Percentiles rank a stretch among this genome's conserved stretches.
Conservation (phyloP, 2,888 invertebrate genomes). For the Acleris holmiana region DNA sequence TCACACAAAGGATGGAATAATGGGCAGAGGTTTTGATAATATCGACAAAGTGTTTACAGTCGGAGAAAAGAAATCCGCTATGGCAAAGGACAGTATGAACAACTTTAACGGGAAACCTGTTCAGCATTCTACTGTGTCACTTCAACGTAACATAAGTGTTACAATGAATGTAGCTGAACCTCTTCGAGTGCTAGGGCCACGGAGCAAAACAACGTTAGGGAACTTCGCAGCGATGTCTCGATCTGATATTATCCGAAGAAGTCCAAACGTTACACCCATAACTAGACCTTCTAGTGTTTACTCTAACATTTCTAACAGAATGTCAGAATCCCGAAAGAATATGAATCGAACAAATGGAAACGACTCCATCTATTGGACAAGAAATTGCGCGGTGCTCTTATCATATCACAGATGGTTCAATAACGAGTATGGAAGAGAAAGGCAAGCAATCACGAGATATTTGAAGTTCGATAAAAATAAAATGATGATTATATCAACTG, state of each 20-base stretch:
- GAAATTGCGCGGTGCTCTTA: conserved; percentile 87
- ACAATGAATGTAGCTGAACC: conserved; percentile 86
- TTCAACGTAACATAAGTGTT: conserved; percentile 85
- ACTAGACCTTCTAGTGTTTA: conserved; percentile 80
- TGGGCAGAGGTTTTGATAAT: conserved; percentile 96
- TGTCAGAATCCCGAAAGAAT: conserved; percentile 75
- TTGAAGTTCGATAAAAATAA: conserved; percentile 82
- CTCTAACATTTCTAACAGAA: conserved; percentile 75
- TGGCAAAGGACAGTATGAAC: conserved; percentile 82
- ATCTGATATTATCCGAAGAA: conserved; percentile 74
- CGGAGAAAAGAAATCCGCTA: conserved; percentile 76
- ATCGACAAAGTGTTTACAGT: conserved; percentile 91
- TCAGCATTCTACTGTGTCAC: conserved; percentile 85
- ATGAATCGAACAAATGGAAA: conserved; percentile 70
- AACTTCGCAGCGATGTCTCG: conserved; percentile 79
- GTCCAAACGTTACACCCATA: conserved; percentile 81
- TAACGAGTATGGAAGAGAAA: conserved; percentile 81
- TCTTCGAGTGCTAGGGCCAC: conserved; percentile 74
- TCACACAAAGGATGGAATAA: conserved; percentile 95
- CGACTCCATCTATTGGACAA: conserved; percentile 85
- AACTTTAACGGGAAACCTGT: conserved; percentile 85
- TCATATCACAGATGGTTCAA: conserved; percentile 87
- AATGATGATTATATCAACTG: conserved; percentile 85
- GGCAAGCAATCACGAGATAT: conserved; percentile 81
- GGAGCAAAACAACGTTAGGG: conserved; percentile 81